A percentile compares a stretch with the other conserved stretches of the same genome.
phyloP scores from a whole-genome alignment of 2,113 vertebrate species.

The Melospiza georgiana region DNA sequence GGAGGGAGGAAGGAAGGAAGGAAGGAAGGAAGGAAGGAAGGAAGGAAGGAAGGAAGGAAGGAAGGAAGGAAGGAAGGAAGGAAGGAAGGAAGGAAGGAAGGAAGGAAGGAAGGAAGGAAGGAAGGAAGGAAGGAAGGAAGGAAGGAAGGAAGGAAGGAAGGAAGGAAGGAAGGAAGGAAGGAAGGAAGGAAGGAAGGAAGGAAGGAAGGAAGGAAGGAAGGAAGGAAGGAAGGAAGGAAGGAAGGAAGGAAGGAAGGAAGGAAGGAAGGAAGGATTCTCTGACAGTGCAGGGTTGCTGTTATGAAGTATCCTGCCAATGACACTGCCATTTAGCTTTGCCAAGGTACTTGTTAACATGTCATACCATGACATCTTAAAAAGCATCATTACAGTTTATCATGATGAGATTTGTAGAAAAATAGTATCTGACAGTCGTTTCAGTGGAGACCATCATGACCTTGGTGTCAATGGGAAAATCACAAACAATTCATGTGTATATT shows the following conservation, averaged over 20 bases:
- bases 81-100: too few relatives aligned
- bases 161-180: background rate
- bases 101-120: background rate
- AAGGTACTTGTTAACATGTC: constrained; percentile 60
- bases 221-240: too few relatives aligned
- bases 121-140: background rate
- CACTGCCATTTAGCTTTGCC: constrained; percentile 65
- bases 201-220: background rate
- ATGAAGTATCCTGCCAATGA: background rate
- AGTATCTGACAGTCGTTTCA: constrained; percentile 39
- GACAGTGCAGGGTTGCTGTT: too few relatives aligned
- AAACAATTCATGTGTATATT: background rate
- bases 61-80: too few relatives aligned
- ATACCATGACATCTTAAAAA: constrained; percentile 69
- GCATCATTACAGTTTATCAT: constrained; percentile 56
- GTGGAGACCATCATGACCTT: constrained; percentile 40
- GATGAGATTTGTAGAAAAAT: constrained; percentile 62
- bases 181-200: too few relatives aligned
- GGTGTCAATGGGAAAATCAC: background rate
- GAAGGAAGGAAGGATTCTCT: background rate
- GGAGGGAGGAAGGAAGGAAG: too few relatives aligned
- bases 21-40: too few relatives aligned
- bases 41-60: too few relatives aligned
- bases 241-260: background rate
- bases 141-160: too few relatives aligned